Evolutionary conservation across 2,797 vertebrate species (phyloP), one percentile per base, ranked within the genome.

Genomic region (Cynopterus sphinx): DNA sequence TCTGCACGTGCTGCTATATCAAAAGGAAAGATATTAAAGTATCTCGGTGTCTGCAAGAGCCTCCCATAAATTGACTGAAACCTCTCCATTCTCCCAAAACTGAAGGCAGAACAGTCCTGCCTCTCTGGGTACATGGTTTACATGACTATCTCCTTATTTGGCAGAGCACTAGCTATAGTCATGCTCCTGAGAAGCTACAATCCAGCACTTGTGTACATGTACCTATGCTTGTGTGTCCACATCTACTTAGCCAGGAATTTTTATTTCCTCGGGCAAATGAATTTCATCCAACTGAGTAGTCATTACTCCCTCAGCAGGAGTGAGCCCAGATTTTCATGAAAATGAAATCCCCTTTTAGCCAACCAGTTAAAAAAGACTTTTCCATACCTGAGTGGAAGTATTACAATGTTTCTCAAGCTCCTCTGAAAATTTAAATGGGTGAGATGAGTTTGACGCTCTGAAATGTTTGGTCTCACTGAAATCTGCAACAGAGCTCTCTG

Each of bases 301-400:
- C 49, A 82, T 13, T 83, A 43, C 0, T 17, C 16, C n/a, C 12
- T 77, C n/a, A 36, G 36, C 12, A 73, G 24, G 68, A 17, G 9
- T 4, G 5, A 91, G 33, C 26, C 4, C 19, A 61, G 17, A 19
- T 33, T 55, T 24, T 77, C n/a, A 89, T 61, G 73, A 65, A 91
- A 87, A 65, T 79, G 3, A 49, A 79, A 73, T 81, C 19, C 39
- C 26, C 63, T 57, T 81, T 88, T 51, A 55, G 51, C 26, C 78
- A 43, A 53, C 61, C 24, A 19, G 3, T 43, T 53, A 33, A 67
- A 91, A 75, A 0, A 28, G 19, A 39, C 19, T 70, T 68, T 68
- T 33, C 33, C 49, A 16, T 98, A 99, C 99, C 99, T 99, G 99
- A 16, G 97, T 41, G 4, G 98, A 98, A 0, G 98, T 96, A 55